Percentiles rank a stretch among this genome's conserved stretches.
These are phyloP conservation scores for Epinotia nisella DNA, from an alignment of 2,888 invertebrate genomes.

Conservation along the genomic window DNA sequence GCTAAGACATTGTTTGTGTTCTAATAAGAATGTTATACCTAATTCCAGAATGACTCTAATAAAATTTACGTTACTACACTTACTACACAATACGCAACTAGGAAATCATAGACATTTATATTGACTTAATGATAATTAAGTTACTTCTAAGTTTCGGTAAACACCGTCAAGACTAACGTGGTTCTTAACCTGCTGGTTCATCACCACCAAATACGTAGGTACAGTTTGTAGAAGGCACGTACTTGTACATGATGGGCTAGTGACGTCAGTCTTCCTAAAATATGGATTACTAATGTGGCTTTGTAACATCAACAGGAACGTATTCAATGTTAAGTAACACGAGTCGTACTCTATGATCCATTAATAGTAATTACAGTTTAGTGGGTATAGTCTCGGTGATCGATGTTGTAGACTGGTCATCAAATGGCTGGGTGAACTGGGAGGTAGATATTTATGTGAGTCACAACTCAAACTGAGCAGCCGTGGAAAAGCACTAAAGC, in stretches of 20 bases:
- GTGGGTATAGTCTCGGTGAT: constrained; percentile 39
- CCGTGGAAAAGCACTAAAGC: constrained; percentile 36
- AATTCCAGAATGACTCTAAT: too few relatives aligned
- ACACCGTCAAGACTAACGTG: constrained; percentile 3
- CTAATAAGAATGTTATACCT: too few relatives aligned
- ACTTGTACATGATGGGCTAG: background rate
- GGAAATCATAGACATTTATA: background rate
- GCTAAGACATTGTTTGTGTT: too few relatives aligned
- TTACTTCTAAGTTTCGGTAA: constrained; percentile 10
- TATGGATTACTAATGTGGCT: background rate
- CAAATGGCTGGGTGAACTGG: constrained; percentile 42
- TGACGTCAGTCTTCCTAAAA: constrained; percentile 21
- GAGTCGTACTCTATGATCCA: constrained; percentile 6
- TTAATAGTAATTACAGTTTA: constrained; percentile 29
- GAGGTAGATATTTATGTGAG: constrained; percentile 42
- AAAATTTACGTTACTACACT: background rate
- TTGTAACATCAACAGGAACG: constrained; percentile 13
- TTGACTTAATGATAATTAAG: background rate
- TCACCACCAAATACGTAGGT: constrained; percentile 7
- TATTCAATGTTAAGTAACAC: constrained; percentile 8
- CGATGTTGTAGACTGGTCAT: constrained; percentile 47
- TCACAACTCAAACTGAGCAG: constrained; percentile 25
- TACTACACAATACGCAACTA: background rate
- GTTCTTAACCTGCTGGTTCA: constrained; percentile 16
- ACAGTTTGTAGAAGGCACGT: background rate